A percentile compares a stretch with the other conserved stretches of the same genome.
Evolutionary conservation across 2,113 vertebrate species (phyloP).

Genomic region (Sterna hirundo): DNA sequence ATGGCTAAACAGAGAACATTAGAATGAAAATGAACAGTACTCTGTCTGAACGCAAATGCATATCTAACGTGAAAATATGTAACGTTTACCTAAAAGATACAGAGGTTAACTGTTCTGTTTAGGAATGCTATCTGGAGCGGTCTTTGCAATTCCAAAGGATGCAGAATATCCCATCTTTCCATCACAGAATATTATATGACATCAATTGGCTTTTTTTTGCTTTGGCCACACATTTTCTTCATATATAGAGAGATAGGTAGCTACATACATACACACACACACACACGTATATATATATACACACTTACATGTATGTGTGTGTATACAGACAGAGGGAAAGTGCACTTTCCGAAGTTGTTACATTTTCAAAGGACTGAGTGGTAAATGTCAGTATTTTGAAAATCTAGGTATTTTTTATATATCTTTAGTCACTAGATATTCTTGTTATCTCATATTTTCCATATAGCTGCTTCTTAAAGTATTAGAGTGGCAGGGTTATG

Average conservation of each 20-base stretch:
- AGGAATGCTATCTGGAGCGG: not conserved
- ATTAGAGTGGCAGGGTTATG: conserved; percentile 18
- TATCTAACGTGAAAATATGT: not conserved
- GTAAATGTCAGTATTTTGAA: not conserved
- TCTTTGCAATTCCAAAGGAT: not conserved
- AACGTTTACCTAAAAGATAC: not conserved
- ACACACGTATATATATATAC: accelerated
- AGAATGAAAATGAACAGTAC: not conserved
- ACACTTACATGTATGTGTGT: not conserved
- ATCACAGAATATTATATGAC: not conserved
- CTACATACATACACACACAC: accelerated
- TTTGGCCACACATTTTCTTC: not conserved
- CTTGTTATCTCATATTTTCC: conserved; percentile 35
- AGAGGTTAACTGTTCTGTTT: not conserved
- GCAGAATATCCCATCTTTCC: not conserved
- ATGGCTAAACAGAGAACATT: not conserved
- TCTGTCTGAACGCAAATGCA: not conserved
- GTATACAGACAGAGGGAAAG: not conserved
- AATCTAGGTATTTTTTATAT: not conserved
- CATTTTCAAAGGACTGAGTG: not conserved
- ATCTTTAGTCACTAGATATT: not conserved
- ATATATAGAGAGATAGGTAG: not conserved
- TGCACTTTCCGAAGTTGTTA: not conserved
- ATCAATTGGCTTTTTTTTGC: not conserved
- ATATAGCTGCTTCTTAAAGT: conserved; percentile 5